Evolutionary conservation across 2,888 invertebrate species (phyloP).

Genomic region (Erebia epiphron): DNA sequence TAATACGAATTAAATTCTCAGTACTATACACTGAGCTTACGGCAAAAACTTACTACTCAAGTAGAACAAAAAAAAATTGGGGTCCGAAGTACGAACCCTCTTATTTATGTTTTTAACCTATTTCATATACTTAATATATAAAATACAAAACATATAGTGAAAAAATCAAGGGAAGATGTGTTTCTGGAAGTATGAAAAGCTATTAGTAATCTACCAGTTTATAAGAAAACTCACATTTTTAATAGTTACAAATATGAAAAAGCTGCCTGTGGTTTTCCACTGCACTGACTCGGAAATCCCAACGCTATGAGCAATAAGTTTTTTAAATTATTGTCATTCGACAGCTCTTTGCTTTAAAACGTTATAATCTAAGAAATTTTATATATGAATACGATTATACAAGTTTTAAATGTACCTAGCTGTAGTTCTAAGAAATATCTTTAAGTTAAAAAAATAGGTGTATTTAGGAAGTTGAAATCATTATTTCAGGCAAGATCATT

Average conservation of each 20-base stretch:
- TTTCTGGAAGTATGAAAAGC: constrained; percentile 21
- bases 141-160: background rate
- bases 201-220: background rate
- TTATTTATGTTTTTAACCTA: background rate
- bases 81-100: background rate
- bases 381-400: constrained; percentile 35
- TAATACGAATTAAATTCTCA: background rate
- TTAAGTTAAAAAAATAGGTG: constrained; percentile 54
- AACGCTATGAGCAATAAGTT: constrained; percentile 25
- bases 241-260: background rate
- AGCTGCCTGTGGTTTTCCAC: constrained; percentile 21
- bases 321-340: constrained; percentile 53
- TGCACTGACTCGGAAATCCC: background rate
- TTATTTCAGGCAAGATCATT: constrained; percentile 60
- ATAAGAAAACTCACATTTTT: constrained; percentile 15
- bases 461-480: constrained; percentile 60
- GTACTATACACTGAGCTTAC: background rate
- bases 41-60: background rate
- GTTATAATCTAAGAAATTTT: constrained; percentile 26
- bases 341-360: constrained; percentile 47
- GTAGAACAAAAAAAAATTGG: background rate
- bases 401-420: constrained; percentile 35
- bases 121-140: background rate
- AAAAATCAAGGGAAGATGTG: constrained; percentile 22
- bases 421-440: constrained; percentile 37